phyloP scores from a whole-genome alignment of 2,113 vertebrate species.

The Panurus biarmicus region DNA sequence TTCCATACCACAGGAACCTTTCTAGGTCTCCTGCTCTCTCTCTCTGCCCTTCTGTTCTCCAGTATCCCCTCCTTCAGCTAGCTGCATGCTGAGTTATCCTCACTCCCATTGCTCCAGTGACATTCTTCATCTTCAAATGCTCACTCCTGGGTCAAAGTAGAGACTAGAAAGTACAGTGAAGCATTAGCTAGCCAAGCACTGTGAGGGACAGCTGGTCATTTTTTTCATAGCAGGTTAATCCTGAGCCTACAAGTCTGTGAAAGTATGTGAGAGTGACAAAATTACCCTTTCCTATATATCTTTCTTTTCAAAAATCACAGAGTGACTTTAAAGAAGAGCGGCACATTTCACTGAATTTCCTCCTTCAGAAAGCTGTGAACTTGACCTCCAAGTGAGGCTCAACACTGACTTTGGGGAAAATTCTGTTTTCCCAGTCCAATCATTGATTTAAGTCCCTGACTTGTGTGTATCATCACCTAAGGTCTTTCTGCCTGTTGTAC shows the following conservation, averaged over 20 bases:
- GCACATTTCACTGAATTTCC: neutral
- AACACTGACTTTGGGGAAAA: neutral
- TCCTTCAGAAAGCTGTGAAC: neutral
- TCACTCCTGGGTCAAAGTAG: neutral
- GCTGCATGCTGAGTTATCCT: neutral
- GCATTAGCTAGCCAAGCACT: neutral
- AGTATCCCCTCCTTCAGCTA: neutral
- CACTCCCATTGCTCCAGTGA: rapidly evolving
- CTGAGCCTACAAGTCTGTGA: neutral
- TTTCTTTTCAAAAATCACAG: neutral
- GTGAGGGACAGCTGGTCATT: neutral
- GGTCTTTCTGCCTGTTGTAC: neutral
- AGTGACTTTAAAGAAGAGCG: neutral
- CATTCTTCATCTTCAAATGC: neutral
- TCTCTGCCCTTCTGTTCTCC: neutral
- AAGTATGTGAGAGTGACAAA: neutral
- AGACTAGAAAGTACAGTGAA: neutral
- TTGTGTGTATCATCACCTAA: neutral
- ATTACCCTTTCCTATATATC: neutral
- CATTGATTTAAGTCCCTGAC: neutral
- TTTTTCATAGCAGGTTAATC: neutral
- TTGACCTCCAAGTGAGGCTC: neutral
- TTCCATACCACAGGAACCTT: neutral
- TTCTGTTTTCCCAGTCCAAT: neutral
- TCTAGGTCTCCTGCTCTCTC: neutral